Base-by-base conservation (phyloP, 2,797 vertebrate species). In the Sebastolobus alascanus region DNA sequence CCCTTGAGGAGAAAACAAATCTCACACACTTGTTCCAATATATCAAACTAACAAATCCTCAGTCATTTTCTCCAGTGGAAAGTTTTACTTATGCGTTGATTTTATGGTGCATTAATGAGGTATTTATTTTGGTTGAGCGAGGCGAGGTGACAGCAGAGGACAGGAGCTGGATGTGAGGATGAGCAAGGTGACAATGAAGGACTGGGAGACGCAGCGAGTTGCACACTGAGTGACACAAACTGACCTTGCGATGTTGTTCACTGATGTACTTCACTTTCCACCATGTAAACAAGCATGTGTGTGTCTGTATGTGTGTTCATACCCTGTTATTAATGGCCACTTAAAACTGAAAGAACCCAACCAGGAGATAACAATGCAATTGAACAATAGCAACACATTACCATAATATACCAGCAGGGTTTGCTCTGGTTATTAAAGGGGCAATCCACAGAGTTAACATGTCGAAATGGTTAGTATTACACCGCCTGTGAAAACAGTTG, bases 101-200 rank as follows among this genome's bases (percentile, higher is more conserved):
- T 58, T 73, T 37, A 27, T 35, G 46, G 52, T 61, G 69, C 43
- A 50, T 82, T 87, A 92, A 92, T 88, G 72, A 92, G 72, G 68
- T 64, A 68, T 86, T 86, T 83, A 70, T 82, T 82, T 70, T 80
- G 54, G 64, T 18, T 35, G 68, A 58, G 31, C 22, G 46, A 59
- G 18, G 46, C 4, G 16, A 73, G 73, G 40, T 64, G 61, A 69
- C 25, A 54, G 71, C 29, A 8, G 76, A 59, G 63, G 43, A 29
- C 29, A 14, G 8, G n/a, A 46, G 43, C 29, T 52, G 64, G 37
- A 71, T 8, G 55, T 70, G 70, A 80, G 16, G 27, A 46, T 3
- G 56, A 52, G 61, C 8, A 29, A 75, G 74, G 68, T 75, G 61
- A 65, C 50, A n/a, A 64, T 25, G 64, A 73, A 77, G 77, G 37